Conservation (phyloP, 2,113 vertebrate genomes). For the Rhea americana region DNA sequence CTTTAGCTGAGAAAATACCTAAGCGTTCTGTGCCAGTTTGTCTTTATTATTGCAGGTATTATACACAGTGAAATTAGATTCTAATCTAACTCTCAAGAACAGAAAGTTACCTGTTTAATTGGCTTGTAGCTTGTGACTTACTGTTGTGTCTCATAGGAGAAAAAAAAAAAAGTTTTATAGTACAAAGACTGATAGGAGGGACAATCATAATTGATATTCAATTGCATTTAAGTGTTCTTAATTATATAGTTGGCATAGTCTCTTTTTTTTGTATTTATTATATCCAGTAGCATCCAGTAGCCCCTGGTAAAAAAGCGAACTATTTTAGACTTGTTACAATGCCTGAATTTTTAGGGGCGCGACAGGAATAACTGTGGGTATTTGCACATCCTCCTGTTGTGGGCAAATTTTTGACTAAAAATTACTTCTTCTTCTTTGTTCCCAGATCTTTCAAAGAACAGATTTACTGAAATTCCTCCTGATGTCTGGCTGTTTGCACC, state of each 20-base stretch:
- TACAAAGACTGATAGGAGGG: not conserved
- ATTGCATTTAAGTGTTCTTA: not conserved
- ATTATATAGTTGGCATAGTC: not conserved
- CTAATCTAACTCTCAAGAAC: not conserved
- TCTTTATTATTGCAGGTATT: not conserved
- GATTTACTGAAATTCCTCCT: conserved; percentile 92
- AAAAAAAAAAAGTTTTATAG: not conserved
- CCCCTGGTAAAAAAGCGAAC: conserved; percentile 37
- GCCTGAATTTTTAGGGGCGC: conserved; percentile 19
- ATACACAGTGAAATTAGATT: not conserved
- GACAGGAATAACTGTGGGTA: conserved; percentile 16
- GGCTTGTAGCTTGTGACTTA: not conserved
- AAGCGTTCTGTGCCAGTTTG: not conserved
- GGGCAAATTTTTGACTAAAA: conserved; percentile 11
- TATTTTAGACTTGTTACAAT: conserved; percentile 49
- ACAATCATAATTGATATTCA: not conserved
- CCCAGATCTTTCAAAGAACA: conserved; percentile 96
- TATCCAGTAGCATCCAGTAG: not conserved
- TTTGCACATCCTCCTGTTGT: not conserved
- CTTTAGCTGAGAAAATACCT: not conserved
- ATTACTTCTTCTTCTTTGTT: not conserved
- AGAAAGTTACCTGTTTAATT: not conserved
- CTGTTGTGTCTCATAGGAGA: not conserved
- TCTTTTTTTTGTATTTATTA: conserved; percentile 24
- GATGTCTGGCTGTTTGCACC: conserved; percentile 95